Evolutionary conservation across 1,140 invertebrate species (phyloP).

Genomic region (Aphaenogaster rudis): DNA sequence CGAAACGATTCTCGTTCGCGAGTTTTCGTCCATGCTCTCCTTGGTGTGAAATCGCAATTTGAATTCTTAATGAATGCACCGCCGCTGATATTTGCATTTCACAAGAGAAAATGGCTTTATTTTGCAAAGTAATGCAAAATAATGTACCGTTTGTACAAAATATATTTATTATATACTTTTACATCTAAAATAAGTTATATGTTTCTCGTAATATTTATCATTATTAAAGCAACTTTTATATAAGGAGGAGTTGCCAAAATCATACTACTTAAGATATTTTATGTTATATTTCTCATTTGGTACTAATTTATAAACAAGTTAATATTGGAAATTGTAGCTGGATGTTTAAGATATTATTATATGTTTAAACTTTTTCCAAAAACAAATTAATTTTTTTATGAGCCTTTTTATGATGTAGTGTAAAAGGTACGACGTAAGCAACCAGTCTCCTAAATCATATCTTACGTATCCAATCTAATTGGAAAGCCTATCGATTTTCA

Average conservation of each 20-base stretch:
- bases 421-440: too few relatives aligned
- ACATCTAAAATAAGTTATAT: neutral
- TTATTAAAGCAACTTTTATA: conserved; percentile 18
- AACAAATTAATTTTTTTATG: too few relatives aligned
- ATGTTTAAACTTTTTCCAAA: too few relatives aligned
- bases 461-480: too few relatives aligned
- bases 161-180: neutral
- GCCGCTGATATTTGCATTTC: neutral
- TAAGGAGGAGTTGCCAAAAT: neutral
- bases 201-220: neutral
- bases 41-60: neutral
- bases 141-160: neutral
- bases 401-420: too few relatives aligned
- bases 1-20: conserved; percentile 14
- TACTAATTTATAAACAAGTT: too few relatives aligned
- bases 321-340: too few relatives aligned
- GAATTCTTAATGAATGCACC: neutral
- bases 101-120: neutral
- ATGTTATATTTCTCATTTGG: too few relatives aligned
- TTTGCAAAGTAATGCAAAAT: neutral
- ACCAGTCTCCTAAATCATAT: too few relatives aligned
- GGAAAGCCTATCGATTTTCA: too few relatives aligned
- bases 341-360: too few relatives aligned
- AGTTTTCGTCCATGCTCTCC: conserved; percentile 45
- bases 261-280: too few relatives aligned